phyloP scores from a whole-genome alignment of 2,888 invertebrate species.

The Patella depressa region DNA sequence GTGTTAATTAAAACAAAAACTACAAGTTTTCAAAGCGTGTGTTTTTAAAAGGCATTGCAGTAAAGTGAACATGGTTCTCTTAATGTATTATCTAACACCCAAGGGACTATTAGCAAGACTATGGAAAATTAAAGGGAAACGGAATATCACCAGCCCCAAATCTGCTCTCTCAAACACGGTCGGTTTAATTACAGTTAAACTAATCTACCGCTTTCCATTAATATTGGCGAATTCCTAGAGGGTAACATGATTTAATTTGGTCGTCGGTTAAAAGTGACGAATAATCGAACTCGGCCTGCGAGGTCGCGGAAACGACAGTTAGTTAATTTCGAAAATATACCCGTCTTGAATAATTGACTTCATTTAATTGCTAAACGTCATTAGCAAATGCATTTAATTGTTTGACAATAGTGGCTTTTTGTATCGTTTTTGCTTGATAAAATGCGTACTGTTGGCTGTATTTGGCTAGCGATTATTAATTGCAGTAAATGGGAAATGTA shows the following conservation, averaged over 20 bases:
- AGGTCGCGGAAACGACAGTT: not conserved
- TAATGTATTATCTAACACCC: constrained; percentile 11
- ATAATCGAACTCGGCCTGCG: not conserved
- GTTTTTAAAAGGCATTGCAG: not conserved
- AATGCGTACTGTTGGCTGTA: not conserved
- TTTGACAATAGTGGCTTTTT: not conserved
- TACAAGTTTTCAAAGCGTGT: not conserved
- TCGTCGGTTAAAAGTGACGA: constrained; percentile 4
- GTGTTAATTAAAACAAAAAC: too few relatives aligned
- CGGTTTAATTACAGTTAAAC: constrained; percentile 31
- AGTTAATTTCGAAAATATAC: constrained; percentile 7
- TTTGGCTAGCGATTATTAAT: too few relatives aligned
- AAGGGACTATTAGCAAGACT: constrained; percentile 21
- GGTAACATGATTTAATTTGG: constrained; percentile 27
- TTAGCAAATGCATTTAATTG: constrained; percentile 9
- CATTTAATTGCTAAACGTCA: constrained; percentile 7
- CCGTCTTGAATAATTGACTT: not conserved
- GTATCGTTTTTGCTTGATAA: not conserved
- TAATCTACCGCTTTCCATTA: constrained; percentile 33
- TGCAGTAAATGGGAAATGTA: too few relatives aligned
- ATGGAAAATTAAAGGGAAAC: constrained; percentile 21
- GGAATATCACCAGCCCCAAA: constrained; percentile 20
- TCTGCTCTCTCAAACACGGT: constrained; percentile 14
- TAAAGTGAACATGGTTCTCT: not conserved
- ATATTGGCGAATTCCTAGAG: constrained; percentile 24